A percentile compares a stretch with the other conserved stretches of the same genome.
Conservation (phyloP, 2,113 vertebrate species). For the Ptychochromis oligacanthus region DNA sequence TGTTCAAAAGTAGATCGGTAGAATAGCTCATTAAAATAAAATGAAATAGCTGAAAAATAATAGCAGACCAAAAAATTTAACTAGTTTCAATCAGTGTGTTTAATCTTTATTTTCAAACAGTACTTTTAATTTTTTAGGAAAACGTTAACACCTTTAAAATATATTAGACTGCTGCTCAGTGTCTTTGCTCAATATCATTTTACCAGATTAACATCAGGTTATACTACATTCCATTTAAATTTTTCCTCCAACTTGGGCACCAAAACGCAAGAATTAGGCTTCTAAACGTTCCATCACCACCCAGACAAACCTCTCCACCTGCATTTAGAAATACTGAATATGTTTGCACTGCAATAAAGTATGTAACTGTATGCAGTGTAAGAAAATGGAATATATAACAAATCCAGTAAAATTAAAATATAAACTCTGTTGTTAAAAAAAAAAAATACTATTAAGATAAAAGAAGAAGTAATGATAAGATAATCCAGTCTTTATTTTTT, state of each 20-base stretch:
- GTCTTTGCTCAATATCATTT: background rate
- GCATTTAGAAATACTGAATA: background rate
- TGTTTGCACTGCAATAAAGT: background rate
- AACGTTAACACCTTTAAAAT: background rate
- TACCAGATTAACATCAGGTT: background rate
- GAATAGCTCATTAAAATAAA: no score
- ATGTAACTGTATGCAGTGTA: background rate
- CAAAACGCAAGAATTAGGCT: background rate
- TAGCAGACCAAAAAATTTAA: background rate
- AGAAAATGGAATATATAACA: background rate
- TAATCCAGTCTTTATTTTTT: no score
- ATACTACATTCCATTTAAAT: background rate
- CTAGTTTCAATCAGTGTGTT: background rate
- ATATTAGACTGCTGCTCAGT: no score
- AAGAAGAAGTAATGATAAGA: background rate
- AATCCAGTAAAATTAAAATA: background rate
- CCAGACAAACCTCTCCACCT: background rate
- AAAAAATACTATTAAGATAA: no score
- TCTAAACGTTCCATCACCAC: background rate
- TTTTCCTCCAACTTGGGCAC: background rate
- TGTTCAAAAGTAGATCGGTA: background rate
- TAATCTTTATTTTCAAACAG: accelerated
- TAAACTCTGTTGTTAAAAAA: background rate
- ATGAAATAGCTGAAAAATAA: background rate
- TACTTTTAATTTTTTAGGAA: no score